A percentile compares a stretch with the other conserved stretches of the same genome.
These are phyloP conservation scores for Drosophila subquinaria DNA, from an alignment of 2,888 invertebrate genomes.

Conservation along the genomic window DNA sequence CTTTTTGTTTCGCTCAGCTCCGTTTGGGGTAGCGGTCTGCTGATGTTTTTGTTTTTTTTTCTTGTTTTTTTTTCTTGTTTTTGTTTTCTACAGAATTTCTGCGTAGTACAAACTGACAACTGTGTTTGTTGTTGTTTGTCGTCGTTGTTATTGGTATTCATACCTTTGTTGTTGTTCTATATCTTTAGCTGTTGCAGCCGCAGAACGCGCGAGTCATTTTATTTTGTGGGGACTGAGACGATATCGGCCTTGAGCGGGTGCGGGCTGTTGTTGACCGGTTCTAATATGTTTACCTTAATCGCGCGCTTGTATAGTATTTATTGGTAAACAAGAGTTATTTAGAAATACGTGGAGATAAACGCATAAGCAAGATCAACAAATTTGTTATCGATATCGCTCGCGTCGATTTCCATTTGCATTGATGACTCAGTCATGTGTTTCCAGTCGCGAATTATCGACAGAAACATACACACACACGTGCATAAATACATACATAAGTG, in stretches of 20 bases:
- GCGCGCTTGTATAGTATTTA: constrained; percentile 37
- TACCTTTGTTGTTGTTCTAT: constrained; percentile 31
- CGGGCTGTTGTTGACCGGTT: constrained; percentile 51
- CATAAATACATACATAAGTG: neutral
- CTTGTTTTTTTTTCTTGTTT: constrained; percentile 54
- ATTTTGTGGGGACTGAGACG: constrained; percentile 20
- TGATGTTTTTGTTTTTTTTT: constrained; percentile 51
- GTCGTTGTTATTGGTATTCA: constrained; percentile 31
- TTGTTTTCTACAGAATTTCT: constrained; percentile 68
- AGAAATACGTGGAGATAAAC: constrained; percentile 26
- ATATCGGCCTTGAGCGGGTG: constrained; percentile 50
- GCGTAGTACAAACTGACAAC: constrained; percentile 69
- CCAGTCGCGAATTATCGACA: constrained; percentile 3
- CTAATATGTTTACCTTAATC: constrained; percentile 60
- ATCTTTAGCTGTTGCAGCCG: constrained; percentile 44
- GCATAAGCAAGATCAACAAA: constrained; percentile 13
- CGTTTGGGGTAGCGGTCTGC: constrained; percentile 35
- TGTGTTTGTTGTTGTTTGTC: constrained; percentile 39
- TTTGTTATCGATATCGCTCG: constrained; percentile 29
- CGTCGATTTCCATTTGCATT: constrained; percentile 5
- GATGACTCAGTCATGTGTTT: constrained; percentile 7
- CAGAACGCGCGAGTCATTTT: constrained; percentile 38
- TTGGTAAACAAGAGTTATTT: constrained; percentile 64
- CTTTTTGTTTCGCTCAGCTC: constrained; percentile 14
- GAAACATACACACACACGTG: neutral